These are phyloP conservation scores for Oncopodura yosiiana DNA, from an alignment of 1,140 invertebrate species.

Conservation along the genomic window DNA sequence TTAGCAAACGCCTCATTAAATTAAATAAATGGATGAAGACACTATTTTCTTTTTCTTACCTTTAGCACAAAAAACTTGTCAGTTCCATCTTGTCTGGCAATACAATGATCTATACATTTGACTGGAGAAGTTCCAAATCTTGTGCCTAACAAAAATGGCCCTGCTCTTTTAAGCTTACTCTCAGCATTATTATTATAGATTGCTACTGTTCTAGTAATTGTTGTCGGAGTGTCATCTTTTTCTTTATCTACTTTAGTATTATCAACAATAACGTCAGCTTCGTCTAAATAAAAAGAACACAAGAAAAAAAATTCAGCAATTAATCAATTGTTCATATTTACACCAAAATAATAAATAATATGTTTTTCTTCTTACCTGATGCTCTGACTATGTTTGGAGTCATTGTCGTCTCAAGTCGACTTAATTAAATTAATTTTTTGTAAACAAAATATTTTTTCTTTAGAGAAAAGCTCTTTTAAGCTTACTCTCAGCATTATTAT, in stretches of 20 bases:
- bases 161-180: constrained; percentile 48
- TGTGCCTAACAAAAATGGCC: constrained; percentile 61
- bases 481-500: not conserved
- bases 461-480: constrained; percentile 57
- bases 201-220: no score
- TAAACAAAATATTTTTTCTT: constrained; percentile 59
- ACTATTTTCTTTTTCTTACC: constrained; percentile 42
- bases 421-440: constrained; percentile 67
- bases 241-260: no score
- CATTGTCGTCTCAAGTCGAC: constrained; percentile 62
- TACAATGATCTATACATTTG: constrained; percentile 65
- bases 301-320: no score
- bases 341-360: no score
- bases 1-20: not conserved
- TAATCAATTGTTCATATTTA: no score
- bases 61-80: constrained; percentile 68
- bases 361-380: constrained; percentile 51
- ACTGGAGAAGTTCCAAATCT: constrained; percentile 63
- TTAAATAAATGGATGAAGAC: not conserved
- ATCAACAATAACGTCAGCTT: no score
- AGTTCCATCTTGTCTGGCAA: constrained; percentile 60
- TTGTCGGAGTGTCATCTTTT: no score
- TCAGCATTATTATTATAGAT: no score
- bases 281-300: no score
- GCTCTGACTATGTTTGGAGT: constrained; percentile 62